A percentile compares a stretch with the other conserved stretches of the same genome.
phyloP scores from a whole-genome alignment of 2,113 vertebrate genomes.

The Notothenia rossii region DNA sequence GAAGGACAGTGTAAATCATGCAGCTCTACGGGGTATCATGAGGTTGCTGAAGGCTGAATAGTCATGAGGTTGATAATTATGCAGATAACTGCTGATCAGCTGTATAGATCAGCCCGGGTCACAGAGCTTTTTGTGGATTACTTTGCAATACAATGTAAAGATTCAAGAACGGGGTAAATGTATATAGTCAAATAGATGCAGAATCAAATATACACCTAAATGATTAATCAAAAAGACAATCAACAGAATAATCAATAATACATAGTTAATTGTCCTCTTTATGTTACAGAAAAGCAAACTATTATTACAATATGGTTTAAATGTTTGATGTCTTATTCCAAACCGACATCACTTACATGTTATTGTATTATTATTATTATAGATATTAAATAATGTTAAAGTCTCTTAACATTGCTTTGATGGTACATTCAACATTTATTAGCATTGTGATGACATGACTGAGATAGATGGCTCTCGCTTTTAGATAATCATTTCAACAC shows the following conservation, averaged over 20 bases:
- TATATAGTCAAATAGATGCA: not conserved
- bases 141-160: not conserved
- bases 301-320: not conserved
- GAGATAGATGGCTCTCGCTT: not conserved
- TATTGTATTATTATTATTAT: no score
- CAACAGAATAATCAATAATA: not conserved
- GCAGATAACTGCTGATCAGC: conserved; percentile 12
- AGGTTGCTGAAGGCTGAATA: conserved; percentile 11
- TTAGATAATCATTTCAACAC: not conserved
- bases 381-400: not conserved
- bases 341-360: no score
- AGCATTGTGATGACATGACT: not conserved
- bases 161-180: not conserved
- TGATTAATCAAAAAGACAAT: no score
- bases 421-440: not conserved
- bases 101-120: not conserved
- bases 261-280: not conserved
- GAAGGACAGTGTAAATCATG: conserved; percentile 9
- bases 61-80: conserved; percentile 3
- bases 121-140: not conserved
- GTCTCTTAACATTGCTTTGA: no score
- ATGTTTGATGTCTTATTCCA: not conserved
- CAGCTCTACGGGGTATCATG: not conserved
- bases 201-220: not conserved
- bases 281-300: not conserved